Conservation (phyloP, 2,113 vertebrate species). For the Arvicanthis niloticus region DNA sequence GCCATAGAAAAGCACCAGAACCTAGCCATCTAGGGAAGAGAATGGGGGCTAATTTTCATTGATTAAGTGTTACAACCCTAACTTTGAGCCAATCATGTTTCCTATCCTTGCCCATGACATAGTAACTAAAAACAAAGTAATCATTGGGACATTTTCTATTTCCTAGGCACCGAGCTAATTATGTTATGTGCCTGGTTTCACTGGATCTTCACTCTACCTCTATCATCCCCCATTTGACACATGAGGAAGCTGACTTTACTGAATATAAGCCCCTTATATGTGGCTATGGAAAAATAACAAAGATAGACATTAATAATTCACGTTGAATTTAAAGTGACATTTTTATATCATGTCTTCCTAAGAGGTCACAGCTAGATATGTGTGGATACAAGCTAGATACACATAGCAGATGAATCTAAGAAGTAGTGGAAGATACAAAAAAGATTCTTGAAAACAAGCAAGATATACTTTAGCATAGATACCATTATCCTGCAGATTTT, state of each 20-base stretch:
- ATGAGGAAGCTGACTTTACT: slow-evolving; percentile 22
- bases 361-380: not conserved
- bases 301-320: not conserved
- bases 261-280: not conserved
- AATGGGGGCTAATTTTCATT: not conserved
- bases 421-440: not conserved
- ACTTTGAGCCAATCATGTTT: not conserved
- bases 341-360: not conserved
- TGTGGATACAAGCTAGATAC: not conserved
- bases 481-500: not conserved
- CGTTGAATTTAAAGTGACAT: not conserved
- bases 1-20: not conserved
- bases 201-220: not conserved
- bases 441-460: not conserved
- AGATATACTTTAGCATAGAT: not conserved
- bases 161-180: not conserved
- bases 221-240: not conserved
- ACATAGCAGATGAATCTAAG: not conserved
- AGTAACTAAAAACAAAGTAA: not conserved
- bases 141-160: not conserved
- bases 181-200: not conserved
- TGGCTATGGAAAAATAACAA: not conserved
- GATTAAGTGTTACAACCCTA: not conserved
- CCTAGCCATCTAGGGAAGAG: not conserved
- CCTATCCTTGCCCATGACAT: not conserved